Conservation (phyloP, 1,140 invertebrate genomes). For the Globodera rostochiensis region DNA sequence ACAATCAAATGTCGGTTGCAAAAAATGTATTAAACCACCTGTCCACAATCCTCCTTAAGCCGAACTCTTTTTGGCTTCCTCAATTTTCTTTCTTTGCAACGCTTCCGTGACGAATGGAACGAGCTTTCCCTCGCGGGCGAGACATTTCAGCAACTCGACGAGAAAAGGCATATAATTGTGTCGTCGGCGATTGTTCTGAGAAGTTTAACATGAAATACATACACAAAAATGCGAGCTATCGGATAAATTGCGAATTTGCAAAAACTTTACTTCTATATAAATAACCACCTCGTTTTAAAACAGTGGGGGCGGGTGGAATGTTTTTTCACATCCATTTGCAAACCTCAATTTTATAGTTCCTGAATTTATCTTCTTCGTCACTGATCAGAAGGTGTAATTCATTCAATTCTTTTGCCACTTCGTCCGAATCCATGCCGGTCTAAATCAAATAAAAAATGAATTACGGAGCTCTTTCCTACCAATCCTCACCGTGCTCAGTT, state of each 20-base stretch:
- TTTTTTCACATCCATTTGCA: constrained; percentile 72
- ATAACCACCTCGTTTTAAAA: no score
- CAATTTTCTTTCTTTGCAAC: constrained; percentile 12
- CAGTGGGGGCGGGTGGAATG: constrained; percentile 51
- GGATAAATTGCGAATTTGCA: no score
- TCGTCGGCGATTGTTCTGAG: constrained; percentile 51
- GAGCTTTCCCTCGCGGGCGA: constrained; percentile 89
- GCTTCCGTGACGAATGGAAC: constrained; percentile 36
- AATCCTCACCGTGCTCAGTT: constrained; percentile 67
- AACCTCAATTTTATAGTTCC: constrained; percentile 73
- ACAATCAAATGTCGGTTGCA: not conserved
- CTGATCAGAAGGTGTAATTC: constrained; percentile 78
- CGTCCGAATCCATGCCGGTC: constrained; percentile 70
- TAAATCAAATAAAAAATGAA: constrained; percentile 27
- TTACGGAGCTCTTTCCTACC: no score
- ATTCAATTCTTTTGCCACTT: constrained; percentile 74
- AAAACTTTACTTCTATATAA: no score
- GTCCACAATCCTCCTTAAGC: not conserved
- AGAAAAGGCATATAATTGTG: constrained; percentile 98
- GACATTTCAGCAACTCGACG: constrained; percentile 83
- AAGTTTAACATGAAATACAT: not conserved
- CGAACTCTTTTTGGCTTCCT: not conserved
- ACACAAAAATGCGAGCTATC: no score
- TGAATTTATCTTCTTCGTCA: constrained; percentile 83
- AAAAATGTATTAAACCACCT: not conserved